Percentiles rank a stretch among this genome's conserved stretches.
These are phyloP conservation scores for Poliocrania exsul DNA, from an alignment of 2,797 vertebrate species.

Conservation along the genomic window DNA sequence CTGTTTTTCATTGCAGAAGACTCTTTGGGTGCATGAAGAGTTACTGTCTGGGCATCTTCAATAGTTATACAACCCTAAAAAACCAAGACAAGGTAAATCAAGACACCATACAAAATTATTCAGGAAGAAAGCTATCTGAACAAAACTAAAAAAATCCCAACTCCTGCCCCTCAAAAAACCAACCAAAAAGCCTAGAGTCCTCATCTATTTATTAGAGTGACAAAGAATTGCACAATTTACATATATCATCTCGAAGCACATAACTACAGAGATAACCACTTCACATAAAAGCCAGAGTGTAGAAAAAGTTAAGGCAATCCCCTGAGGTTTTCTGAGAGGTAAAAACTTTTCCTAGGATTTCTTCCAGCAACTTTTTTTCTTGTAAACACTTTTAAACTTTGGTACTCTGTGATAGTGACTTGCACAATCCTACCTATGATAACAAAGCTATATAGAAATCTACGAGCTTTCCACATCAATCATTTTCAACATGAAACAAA, in stretches of 20 bases:
- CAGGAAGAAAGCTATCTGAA: not conserved
- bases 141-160: not conserved
- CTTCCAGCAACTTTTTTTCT: not conserved
- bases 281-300: not conserved
- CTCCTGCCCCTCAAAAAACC: not conserved
- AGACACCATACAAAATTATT: not conserved
- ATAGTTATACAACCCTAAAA: constrained; percentile 84
- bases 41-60: constrained; percentile 80
- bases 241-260: rapidly evolving
- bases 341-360: not conserved
- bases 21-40: constrained; percentile 85
- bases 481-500: not conserved
- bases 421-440: not conserved
- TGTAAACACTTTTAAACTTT: not conserved
- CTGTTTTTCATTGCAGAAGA: constrained; percentile 87
- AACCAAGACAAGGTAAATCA: not conserved
- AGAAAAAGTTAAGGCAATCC: not conserved
- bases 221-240: not conserved
- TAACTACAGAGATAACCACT: not conserved
- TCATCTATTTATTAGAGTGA: not conserved
- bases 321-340: not conserved
- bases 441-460: not conserved
- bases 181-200: not conserved
- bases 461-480: not conserved
- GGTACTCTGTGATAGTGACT: not conserved